A percentile compares a stretch with the other conserved stretches of the same genome.
Conservation (phyloP, 1,140 invertebrate genomes). For the Penaeus indicus region DNA sequence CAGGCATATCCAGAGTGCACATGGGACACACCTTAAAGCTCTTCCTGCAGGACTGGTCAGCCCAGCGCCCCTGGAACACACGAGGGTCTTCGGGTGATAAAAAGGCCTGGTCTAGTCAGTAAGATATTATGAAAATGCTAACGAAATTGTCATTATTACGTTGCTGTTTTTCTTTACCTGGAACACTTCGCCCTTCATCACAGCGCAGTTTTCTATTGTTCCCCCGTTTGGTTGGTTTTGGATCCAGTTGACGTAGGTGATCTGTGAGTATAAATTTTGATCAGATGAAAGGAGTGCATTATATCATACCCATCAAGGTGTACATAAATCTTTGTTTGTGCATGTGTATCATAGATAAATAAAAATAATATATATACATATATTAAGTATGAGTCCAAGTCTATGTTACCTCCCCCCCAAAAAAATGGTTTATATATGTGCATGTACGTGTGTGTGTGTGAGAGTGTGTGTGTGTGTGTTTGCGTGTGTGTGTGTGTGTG, state of each 20-base stretch:
- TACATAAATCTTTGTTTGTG: too few relatives aligned
- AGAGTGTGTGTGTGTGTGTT: too few relatives aligned
- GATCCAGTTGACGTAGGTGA: conserved; percentile 42
- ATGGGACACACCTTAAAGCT: conserved; percentile 53
- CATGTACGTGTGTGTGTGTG: too few relatives aligned
- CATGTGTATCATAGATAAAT: background rate
- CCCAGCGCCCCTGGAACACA: conserved; percentile 37
- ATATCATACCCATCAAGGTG: too few relatives aligned
- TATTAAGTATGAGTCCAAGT: too few relatives aligned
- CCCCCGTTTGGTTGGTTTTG: conserved; percentile 29
- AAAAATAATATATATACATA: background rate
- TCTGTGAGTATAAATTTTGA: background rate
- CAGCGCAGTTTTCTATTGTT: conserved; percentile 25
- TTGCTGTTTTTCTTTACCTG: background rate
- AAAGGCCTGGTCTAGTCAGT: background rate
- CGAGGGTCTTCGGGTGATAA: background rate
- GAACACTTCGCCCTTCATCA: conserved; percentile 36
- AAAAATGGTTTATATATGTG: too few relatives aligned
- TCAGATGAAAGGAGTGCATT: too few relatives aligned
- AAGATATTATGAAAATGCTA: background rate
- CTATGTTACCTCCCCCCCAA: too few relatives aligned
- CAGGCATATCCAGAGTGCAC: conserved; percentile 37
- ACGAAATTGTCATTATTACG: background rate
- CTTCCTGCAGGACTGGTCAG: conserved; percentile 43
- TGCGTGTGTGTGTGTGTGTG: conserved; percentile 6